These are phyloP conservation scores for Ericerus pela DNA, from an alignment of 1,140 invertebrate species.

Conservation along the genomic window DNA sequence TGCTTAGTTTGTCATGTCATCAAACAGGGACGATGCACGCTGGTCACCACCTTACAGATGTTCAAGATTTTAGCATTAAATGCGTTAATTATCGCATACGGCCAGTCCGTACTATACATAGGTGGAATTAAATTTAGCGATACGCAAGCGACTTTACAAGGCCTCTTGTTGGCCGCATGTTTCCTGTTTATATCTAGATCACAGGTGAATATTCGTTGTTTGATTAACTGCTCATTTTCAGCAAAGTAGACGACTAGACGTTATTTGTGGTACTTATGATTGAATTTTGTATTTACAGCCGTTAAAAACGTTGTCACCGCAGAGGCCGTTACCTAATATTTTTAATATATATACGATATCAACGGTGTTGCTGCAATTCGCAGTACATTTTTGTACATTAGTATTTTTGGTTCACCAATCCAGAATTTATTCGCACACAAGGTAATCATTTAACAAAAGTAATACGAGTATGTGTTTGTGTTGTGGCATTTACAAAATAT, in stretches of 20 bases:
- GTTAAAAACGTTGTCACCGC: constrained; percentile 72
- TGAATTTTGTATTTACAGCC: constrained; percentile 48
- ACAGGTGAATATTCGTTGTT: constrained; percentile 48
- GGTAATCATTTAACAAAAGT: background rate
- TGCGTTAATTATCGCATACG: constrained; percentile 93
- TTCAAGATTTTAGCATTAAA: constrained; percentile 99
- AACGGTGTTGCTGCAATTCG: constrained; percentile 89
- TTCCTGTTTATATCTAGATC: constrained; percentile 97
- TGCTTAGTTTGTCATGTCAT: constrained; percentile 95
- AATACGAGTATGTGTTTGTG: no score
- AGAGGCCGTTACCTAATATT: constrained; percentile 93
- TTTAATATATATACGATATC: constrained; percentile 96
- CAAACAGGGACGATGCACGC: constrained; percentile 95
- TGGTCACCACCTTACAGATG: constrained; percentile 99
- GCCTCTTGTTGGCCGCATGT: constrained; percentile 82
- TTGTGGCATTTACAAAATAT: no score
- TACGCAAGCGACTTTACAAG: constrained; percentile 90
- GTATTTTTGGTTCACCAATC: constrained; percentile 79
- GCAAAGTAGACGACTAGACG: background rate
- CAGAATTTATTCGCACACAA: constrained; percentile 26
- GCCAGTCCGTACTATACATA: constrained; percentile 94
- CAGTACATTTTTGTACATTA: constrained; percentile 83
- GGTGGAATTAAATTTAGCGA: constrained; percentile 98
- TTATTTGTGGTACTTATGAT: constrained; percentile 15
- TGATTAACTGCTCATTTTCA: background rate